phyloP scores from a whole-genome alignment of 2,797 vertebrate species.

The Sebastes glaucus region DNA sequence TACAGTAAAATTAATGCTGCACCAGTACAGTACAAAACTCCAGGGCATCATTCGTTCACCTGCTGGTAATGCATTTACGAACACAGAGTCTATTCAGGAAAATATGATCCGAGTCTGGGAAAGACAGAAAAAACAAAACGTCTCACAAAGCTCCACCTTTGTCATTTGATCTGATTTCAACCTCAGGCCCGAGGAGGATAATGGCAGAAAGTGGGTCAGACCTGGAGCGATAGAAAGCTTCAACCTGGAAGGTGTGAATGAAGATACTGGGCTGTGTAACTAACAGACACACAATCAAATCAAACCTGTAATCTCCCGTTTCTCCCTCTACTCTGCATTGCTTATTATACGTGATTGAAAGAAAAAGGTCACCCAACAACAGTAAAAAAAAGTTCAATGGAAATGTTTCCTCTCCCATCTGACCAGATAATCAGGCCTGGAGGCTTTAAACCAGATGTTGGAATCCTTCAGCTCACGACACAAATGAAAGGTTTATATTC shows the following conservation, averaged over 20 bases:
- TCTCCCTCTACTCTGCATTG: not conserved
- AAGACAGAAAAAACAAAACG: not conserved
- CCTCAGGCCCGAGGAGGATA: constrained; percentile 11
- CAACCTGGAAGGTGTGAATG: not conserved
- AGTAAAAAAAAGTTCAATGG: not conserved
- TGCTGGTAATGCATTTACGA: constrained; percentile 30
- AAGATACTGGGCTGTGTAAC: not conserved
- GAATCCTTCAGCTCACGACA: not conserved
- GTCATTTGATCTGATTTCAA: constrained; percentile 38
- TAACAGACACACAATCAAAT: not conserved
- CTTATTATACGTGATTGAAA: too few species aligned
- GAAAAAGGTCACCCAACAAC: not conserved
- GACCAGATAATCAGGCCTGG: not conserved
- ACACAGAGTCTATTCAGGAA: not conserved
- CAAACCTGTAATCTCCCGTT: not conserved
- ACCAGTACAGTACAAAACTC: not conserved
- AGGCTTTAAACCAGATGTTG: constrained; percentile 10
- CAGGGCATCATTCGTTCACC: not conserved
- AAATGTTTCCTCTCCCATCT: not conserved
- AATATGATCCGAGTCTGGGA: constrained; percentile 11
- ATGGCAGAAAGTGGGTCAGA: constrained; percentile 25
- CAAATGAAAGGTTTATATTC: not conserved
- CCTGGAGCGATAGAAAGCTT: not conserved
- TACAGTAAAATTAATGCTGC: not conserved
- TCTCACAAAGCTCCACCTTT: not conserved